Conservation (phyloP, 2,113 vertebrate genomes). For the Oxyruncus cristatus region DNA sequence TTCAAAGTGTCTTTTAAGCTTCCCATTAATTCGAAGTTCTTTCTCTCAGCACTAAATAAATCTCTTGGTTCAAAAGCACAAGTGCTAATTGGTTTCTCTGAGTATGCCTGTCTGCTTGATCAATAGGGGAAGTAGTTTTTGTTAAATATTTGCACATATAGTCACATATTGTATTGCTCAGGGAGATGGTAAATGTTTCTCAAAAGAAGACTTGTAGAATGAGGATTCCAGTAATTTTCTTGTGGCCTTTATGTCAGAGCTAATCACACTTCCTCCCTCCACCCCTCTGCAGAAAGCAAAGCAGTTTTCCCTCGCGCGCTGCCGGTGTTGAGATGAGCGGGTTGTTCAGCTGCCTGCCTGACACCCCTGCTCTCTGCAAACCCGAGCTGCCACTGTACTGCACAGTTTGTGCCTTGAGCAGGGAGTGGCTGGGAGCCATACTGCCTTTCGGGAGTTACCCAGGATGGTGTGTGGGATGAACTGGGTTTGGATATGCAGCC, state of each 20-base stretch:
- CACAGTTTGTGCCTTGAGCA: background rate
- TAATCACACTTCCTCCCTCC: background rate
- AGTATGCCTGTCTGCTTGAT: slow-evolving; percentile 37
- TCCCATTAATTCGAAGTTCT: slow-evolving; percentile 5
- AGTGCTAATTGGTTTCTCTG: slow-evolving; percentile 63
- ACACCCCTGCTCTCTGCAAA: background rate
- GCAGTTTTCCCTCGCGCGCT: background rate
- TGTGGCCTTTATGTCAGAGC: slow-evolving; percentile 33
- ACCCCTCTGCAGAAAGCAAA: background rate
- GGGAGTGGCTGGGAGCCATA: background rate
- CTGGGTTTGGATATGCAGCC: background rate
- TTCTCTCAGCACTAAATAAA: slow-evolving; percentile 49
- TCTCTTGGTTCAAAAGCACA: slow-evolving; percentile 51
- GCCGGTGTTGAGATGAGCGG: background rate
- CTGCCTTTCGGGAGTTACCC: background rate
- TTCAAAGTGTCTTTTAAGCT: slow-evolving; percentile 61
- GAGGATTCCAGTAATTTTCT: slow-evolving; percentile 21
- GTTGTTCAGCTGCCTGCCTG: background rate
- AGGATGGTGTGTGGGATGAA: background rate
- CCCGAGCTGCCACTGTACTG: background rate
- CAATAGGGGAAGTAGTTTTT: slow-evolving; percentile 48
- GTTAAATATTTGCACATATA: slow-evolving; percentile 60
- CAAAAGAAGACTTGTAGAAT: slow-evolving; percentile 12
- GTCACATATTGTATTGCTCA: slow-evolving; percentile 24
- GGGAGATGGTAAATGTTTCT: slow-evolving; percentile 57